Percentiles rank a stretch among this genome's conserved stretches.
These are phyloP conservation scores for Forbesichthys papilliferus DNA, from an alignment of 2,113 vertebrate genomes.

Conservation along the genomic window DNA sequence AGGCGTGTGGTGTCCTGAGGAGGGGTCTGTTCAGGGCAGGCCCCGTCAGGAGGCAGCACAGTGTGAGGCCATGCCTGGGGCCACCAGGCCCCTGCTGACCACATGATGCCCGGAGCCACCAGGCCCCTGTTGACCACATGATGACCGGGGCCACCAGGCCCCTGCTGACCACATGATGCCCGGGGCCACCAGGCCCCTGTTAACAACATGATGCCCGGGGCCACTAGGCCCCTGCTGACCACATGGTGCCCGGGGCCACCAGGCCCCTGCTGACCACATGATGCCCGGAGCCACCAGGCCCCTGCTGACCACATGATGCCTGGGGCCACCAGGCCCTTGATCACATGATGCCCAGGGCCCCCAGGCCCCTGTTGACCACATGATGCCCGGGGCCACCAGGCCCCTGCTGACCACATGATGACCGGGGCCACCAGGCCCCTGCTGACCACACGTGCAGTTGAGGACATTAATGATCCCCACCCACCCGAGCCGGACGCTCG, in stretches of 20 bases:
- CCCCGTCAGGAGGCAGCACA: constrained; percentile 62
- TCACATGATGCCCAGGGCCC: constrained; percentile 31
- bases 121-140: constrained; percentile 72
- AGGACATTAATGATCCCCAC: constrained; percentile 80
- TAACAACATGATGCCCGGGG: constrained; percentile 51
- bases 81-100: constrained; percentile 72
- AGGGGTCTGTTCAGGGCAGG: background rate
- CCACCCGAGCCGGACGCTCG: constrained; percentile 72
- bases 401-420: constrained; percentile 69
- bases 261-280: constrained; percentile 72
- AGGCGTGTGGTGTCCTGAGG: background rate
- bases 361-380: constrained; percentile 73
- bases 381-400: constrained; percentile 31
- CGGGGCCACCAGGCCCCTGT: constrained; percentile 47
- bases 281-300: constrained; percentile 33
- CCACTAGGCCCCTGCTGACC: constrained; percentile 72
- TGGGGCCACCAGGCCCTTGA: constrained; percentile 62
- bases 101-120: constrained; percentile 25
- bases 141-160: constrained; percentile 35
- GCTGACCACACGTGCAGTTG: constrained; percentile 74
- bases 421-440: constrained; percentile 48
- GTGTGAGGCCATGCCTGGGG: constrained; percentile 20
- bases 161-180: constrained; percentile 68
- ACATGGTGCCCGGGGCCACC: constrained; percentile 26
- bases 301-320: constrained; percentile 68